These are phyloP conservation scores for Elymnias hypermnestra DNA, from an alignment of 1,140 invertebrate genomes.

Conservation along the genomic window DNA sequence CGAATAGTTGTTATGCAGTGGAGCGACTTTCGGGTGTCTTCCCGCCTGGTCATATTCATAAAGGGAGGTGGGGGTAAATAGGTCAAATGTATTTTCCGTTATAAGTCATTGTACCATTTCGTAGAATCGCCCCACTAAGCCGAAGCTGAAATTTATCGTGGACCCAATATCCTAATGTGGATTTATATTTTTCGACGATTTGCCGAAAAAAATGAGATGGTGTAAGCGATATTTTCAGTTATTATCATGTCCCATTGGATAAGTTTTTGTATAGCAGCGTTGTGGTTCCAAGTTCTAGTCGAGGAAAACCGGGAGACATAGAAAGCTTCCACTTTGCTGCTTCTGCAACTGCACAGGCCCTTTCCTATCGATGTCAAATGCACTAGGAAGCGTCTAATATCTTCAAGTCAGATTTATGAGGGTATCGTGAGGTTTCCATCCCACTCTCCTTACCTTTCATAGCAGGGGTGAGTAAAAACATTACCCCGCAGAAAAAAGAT, in stretches of 20 bases:
- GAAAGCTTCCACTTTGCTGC: too few relatives aligned
- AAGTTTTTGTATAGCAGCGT: not conserved
- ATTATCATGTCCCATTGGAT: not conserved
- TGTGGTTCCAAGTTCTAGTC: too few relatives aligned
- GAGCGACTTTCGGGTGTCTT: slow-evolving; percentile 22
- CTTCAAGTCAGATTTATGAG: too few relatives aligned
- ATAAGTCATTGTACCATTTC: slow-evolving; percentile 61
- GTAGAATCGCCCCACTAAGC: slow-evolving; percentile 50
- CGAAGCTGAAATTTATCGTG: slow-evolving; percentile 46
- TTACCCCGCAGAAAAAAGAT: too few relatives aligned
- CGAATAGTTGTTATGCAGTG: slow-evolving; percentile 12
- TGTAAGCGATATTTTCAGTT: slow-evolving; percentile 2
- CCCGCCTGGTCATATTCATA: slow-evolving; percentile 20
- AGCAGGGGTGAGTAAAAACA: too few relatives aligned
- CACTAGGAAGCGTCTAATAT: too few relatives aligned
- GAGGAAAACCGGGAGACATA: too few relatives aligned
- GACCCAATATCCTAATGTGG: slow-evolving; percentile 38
- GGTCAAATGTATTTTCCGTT: slow-evolving; percentile 66
- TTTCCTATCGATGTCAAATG: too few relatives aligned
- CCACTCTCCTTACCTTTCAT: too few relatives aligned
- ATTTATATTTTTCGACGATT: slow-evolving; percentile 24
- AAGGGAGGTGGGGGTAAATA: slow-evolving; percentile 41
- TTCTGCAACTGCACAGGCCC: too few relatives aligned
- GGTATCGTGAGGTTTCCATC: too few relatives aligned
- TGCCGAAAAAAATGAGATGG: slow-evolving; percentile 13